Base-by-base conservation (phyloP, 2,797 vertebrate genomes). In the Chiroxiphia lanceolata region DNA sequence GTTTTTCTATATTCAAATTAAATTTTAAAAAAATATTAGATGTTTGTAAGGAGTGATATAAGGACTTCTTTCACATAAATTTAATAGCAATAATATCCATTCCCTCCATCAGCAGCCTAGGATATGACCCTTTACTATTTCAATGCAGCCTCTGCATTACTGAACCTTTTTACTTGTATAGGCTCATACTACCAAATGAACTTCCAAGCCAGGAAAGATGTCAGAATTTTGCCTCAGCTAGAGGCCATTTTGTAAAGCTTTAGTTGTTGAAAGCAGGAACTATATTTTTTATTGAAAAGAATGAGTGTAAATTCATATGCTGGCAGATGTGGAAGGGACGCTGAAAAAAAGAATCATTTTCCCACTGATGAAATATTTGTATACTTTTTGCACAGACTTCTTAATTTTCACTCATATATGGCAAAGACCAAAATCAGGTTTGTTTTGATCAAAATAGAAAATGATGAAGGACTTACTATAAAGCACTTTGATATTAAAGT, bases 381-480 rank as follows among this genome's bases (percentile, higher is more conserved):
- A 59, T 83, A 1, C 1, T 67, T 94, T 94, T 84, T 80, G 17
- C 51, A 71, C 5, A 42, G 21, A 48, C 4, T 65, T 67, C 68
- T 26, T 82, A 21, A 48, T 76, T 94, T 90, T 79, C 6, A 6
- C 5, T 76, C n/a, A 44, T 4, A 25, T 63, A 45, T 27, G 5
- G 16, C 2, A 21, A 76, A 83, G 25, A 90, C 61, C n/a, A 88
- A 86, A 90, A 40, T 9, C 27, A 69, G 31, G 18, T 76, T 90
- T 91, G 47, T 90, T 95, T 79, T 93, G 59, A 72, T 82, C 63
- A 87, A 72, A 84, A 36, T 56, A 86, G 56, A 84, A 59, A 53
- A 69, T 59, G 7, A 81, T 86, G 42, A 93, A 71, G 85, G 36
- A 61, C 17, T 68, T 81, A 61, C 4, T 65, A 12, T 59, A 45